These are phyloP conservation scores for Oenanthe melanoleuca DNA, from an alignment of 2,113 vertebrate genomes.

Conservation along the genomic window DNA sequence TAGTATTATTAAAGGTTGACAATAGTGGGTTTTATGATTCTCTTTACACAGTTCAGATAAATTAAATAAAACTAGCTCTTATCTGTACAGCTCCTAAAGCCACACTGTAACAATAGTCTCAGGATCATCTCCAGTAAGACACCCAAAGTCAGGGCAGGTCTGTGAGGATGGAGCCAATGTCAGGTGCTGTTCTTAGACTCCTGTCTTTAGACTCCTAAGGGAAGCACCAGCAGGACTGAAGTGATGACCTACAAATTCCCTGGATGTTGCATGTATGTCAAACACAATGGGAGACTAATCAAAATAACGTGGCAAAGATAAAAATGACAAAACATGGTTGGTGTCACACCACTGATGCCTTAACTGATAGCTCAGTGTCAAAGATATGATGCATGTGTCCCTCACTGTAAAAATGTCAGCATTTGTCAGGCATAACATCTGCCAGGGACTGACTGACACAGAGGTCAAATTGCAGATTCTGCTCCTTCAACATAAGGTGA, in stretches of 20 bases:
- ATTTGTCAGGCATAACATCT: neutral
- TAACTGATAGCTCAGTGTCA: neutral
- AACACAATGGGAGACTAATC: slow-evolving; percentile 3
- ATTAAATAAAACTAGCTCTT: slow-evolving; percentile 64
- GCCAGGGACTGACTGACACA: neutral
- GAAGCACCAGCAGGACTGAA: neutral
- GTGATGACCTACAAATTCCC: neutral
- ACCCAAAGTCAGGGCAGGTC: neutral
- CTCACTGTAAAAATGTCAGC: neutral
- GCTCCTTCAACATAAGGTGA: neutral
- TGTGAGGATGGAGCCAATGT: neutral
- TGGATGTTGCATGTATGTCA: neutral
- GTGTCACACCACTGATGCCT: neutral
- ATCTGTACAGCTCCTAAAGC: slow-evolving; percentile 42
- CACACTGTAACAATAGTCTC: neutral
- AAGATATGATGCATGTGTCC: neutral
- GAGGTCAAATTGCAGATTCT: neutral
- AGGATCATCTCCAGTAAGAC: neutral
- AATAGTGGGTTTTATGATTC: slow-evolving; percentile 29
- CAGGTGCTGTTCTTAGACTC: neutral
- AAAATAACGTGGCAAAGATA: neutral
- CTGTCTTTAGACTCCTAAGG: neutral
- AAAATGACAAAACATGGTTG: neutral
- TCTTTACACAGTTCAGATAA: slow-evolving; percentile 54
- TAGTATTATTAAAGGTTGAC: slow-evolving; percentile 51